A percentile compares a stretch with the other conserved stretches of the same genome.
These are phyloP conservation scores for Drosophila pseudotalamancana DNA, from an alignment of 2,888 invertebrate genomes.

Conservation along the genomic window DNA sequence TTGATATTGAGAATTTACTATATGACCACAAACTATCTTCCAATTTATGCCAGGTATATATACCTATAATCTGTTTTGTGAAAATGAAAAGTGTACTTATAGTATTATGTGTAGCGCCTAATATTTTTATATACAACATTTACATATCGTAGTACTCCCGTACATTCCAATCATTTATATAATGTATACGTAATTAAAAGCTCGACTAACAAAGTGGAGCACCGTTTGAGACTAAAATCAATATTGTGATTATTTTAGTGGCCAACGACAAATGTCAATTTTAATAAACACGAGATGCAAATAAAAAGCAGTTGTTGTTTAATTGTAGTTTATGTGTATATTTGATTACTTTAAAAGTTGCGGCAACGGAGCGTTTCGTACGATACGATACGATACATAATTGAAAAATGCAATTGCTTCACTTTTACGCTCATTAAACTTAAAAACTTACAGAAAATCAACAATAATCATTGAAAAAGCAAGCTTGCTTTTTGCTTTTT, in stretches of 20 bases:
- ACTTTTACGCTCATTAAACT: slow-evolving; percentile 73
- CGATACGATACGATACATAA: slow-evolving; percentile 67
- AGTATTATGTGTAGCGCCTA: slow-evolving; percentile 74
- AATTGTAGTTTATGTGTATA: slow-evolving; percentile 63
- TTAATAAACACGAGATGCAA: not conserved
- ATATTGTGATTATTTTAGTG: slow-evolving; percentile 71
- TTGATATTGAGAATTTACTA: slow-evolving; percentile 27
- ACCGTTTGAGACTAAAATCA: slow-evolving; percentile 54
- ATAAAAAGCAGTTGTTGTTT: slow-evolving; percentile 49
- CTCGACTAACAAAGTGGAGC: slow-evolving; percentile 5
- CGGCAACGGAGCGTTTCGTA: slow-evolving; percentile 69
- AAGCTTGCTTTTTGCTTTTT: slow-evolving; percentile 56
- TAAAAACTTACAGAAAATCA: slow-evolving; percentile 80
- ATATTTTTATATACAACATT: slow-evolving; percentile 39
- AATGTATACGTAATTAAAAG: slow-evolving; percentile 49
- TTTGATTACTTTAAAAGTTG: slow-evolving; percentile 71
- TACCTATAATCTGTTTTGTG: slow-evolving; percentile 25
- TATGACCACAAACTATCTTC: slow-evolving; percentile 45
- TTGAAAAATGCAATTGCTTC: slow-evolving; percentile 82
- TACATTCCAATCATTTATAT: slow-evolving; percentile 61
- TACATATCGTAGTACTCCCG: slow-evolving; percentile 21
- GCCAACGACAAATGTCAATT: slow-evolving; percentile 66
- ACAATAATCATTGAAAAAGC: slow-evolving; percentile 58
- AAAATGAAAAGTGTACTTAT: slow-evolving; percentile 79
- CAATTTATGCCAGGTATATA: slow-evolving; percentile 51